Evolutionary conservation across 2,888 invertebrate genomes (phyloP).

Genomic region (Ectemnius continuus): DNA sequence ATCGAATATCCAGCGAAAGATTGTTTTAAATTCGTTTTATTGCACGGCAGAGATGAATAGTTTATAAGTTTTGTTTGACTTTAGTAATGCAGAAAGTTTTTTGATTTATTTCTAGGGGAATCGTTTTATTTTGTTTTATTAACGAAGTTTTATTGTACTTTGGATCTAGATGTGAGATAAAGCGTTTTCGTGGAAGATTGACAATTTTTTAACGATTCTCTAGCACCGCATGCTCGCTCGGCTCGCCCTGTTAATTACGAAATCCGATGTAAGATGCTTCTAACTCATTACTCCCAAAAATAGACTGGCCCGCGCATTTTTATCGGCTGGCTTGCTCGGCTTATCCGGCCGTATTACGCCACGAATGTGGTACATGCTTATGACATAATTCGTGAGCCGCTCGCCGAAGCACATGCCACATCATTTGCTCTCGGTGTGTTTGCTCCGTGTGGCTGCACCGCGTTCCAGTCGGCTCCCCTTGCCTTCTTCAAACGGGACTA

Average conservation of each 20-base stretch:
- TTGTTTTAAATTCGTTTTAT: not conserved
- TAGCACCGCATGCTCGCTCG: not conserved
- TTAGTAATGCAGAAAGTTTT: not conserved
- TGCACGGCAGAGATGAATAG: too few relatives aligned
- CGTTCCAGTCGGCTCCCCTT: not conserved
- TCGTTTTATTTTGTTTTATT: not conserved
- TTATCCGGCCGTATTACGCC: constrained; percentile 45
- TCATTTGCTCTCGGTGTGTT: constrained; percentile 25
- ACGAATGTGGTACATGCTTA: constrained; percentile 30
- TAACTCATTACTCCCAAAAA: constrained; percentile 29
- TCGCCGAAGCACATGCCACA: constrained; percentile 7
- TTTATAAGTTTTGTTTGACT: not conserved
- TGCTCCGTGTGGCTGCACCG: constrained; percentile 2
- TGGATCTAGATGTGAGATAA: too few relatives aligned
- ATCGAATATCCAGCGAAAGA: not conserved
- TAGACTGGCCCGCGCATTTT: constrained; percentile 34
- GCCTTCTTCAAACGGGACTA: constrained; percentile 1
- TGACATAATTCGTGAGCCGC: constrained; percentile 45
- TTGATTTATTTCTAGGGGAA: not conserved
- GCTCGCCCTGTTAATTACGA: constrained; percentile 16
- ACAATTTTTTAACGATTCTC: not conserved
- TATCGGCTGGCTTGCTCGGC: constrained; percentile 36
- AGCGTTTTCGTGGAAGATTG: not conserved
- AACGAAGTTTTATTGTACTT: not conserved
- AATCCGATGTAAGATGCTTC: constrained; percentile 13